Conservation (phyloP, 1,140 invertebrate genomes). For the Drosophila pachea region DNA sequence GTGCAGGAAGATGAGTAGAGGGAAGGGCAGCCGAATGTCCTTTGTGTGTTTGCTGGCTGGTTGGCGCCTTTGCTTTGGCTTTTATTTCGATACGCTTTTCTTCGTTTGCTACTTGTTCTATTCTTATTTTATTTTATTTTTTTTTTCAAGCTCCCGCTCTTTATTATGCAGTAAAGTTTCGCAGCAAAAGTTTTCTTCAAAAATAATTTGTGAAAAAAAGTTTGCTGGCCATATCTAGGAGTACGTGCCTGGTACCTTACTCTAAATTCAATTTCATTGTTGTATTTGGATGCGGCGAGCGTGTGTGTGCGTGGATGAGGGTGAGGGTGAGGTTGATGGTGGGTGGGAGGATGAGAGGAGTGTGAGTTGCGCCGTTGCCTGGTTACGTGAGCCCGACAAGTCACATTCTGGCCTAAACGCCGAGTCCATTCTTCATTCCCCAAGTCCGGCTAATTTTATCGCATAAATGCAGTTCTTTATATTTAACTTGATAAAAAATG, state of each 20-base stretch:
- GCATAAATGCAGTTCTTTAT: neutral
- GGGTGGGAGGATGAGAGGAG: too few relatives aligned
- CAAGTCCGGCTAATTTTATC: slow-evolving; percentile 7
- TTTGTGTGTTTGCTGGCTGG: slow-evolving; percentile 30
- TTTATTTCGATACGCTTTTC: slow-evolving; percentile 40
- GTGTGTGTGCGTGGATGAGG: neutral
- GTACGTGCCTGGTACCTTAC: slow-evolving; percentile 70
- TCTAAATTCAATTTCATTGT: slow-evolving; percentile 76
- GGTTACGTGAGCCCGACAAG: slow-evolving; percentile 50
- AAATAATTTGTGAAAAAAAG: slow-evolving; percentile 74
- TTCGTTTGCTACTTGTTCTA: neutral
- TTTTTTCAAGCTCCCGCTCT: slow-evolving; percentile 37
- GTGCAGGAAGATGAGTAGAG: neutral
- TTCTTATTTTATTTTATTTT: slow-evolving; percentile 11
- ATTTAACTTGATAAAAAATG: neutral
- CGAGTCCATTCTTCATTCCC: slow-evolving; percentile 22
- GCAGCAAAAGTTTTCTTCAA: slow-evolving; percentile 58
- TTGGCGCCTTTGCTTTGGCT: slow-evolving; percentile 36
- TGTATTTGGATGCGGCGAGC: slow-evolving; percentile 23
- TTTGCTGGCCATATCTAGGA: slow-evolving; percentile 64
- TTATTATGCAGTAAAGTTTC: slow-evolving; percentile 75
- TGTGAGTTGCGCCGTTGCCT: slow-evolving; percentile 35
- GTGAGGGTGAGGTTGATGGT: neutral
- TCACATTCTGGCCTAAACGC: slow-evolving; percentile 16
- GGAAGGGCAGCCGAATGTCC: slow-evolving; percentile 15